phyloP scores from a whole-genome alignment of 2,888 invertebrate species.

The Siphlonurus alternatus region DNA sequence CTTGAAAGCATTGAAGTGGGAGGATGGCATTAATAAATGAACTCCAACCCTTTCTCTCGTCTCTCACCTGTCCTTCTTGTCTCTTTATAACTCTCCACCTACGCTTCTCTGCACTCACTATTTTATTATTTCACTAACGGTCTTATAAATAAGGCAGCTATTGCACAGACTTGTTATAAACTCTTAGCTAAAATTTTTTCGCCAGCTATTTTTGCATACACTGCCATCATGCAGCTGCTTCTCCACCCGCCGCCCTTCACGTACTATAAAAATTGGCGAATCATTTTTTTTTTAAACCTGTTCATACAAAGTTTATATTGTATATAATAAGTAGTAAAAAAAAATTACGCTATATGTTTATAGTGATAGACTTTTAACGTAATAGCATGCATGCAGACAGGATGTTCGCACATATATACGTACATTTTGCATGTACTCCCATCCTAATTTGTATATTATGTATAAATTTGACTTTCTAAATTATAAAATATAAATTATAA shows the following conservation, averaged over 20 bases:
- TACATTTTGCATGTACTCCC: background rate
- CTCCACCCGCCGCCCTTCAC: background rate
- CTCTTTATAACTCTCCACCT: background rate
- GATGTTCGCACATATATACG: too few species aligned
- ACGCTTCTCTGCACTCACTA: background rate
- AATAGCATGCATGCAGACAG: too few species aligned
- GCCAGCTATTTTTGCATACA: background rate
- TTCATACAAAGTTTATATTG: background rate
- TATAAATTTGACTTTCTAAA: too few species aligned
- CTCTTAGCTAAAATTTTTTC: too few species aligned
- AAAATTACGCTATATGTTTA: background rate
- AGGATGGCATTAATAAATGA: background rate
- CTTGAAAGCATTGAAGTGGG: background rate
- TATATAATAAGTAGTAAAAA: background rate
- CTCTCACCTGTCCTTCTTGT: background rate
- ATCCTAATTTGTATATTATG: too few species aligned
- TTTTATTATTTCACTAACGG: background rate
- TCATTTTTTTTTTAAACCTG: background rate
- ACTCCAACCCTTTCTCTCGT: background rate
- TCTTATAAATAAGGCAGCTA: too few species aligned
- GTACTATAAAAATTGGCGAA: background rate
- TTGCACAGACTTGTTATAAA: too few species aligned
- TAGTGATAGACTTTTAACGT: too few species aligned
- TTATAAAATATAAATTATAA: too few species aligned
- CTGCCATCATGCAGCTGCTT: background rate